phyloP scores from a whole-genome alignment of 2,113 vertebrate species.

The Turnix velox region DNA sequence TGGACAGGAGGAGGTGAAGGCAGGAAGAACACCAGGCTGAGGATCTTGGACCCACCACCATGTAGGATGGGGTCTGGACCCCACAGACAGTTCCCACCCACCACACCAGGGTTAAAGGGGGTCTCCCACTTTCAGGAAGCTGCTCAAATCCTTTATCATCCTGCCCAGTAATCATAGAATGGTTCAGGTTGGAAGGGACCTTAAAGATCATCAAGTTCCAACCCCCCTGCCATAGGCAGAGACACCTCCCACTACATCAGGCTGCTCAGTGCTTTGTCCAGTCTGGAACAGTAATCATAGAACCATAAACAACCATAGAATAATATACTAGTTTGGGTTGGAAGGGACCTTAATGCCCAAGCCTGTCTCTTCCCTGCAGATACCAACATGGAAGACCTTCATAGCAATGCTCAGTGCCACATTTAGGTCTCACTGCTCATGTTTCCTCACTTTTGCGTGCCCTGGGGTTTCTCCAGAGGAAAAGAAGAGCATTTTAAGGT shows the following conservation, averaged over 20 bases:
- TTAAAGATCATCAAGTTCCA: no score
- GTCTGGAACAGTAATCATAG: no score
- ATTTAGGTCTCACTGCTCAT: neutral
- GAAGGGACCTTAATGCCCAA: no score
- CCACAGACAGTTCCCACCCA: accelerated
- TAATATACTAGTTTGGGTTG: no score
- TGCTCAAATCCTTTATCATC: neutral
- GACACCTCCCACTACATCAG: no score
- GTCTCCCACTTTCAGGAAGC: neutral
- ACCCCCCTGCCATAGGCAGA: no score
- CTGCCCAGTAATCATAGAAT: accelerated
- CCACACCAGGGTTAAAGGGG: accelerated
- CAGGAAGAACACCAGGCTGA: neutral
- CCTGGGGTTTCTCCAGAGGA: neutral
- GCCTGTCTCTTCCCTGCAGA: neutral
- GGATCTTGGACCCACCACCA: neutral
- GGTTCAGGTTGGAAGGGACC: no score
- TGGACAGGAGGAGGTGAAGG: accelerated
- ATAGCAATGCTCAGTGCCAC: neutral
- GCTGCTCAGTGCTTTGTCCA: no score
- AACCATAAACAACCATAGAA: no score
- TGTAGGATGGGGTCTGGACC: accelerated
- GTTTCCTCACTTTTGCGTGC: neutral
- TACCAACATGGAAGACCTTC: neutral
- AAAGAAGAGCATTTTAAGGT: neutral